Base-by-base conservation (phyloP, 2,888 invertebrate species). In the Volucella inanis region DNA sequence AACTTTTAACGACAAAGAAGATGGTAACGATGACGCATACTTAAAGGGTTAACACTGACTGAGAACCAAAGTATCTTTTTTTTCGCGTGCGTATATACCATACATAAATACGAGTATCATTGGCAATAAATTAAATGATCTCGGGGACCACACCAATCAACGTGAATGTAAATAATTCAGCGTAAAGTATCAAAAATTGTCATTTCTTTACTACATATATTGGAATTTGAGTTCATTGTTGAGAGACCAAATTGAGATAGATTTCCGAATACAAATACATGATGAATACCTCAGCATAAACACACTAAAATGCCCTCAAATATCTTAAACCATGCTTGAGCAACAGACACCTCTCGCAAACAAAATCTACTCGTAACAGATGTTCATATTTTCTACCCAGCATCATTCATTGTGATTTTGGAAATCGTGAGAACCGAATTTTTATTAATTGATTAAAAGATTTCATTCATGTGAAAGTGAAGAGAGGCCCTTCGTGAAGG, bases 401-500 rank as follows among this genome's bases (percentile, higher is more conserved):
- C 45, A 45, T 12, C 11, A 3, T 45, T 0, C 12, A 12, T 54
- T 57, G 64, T 38, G 15, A 64, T 65, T 72, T 50, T 61, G 31
- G 57, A 76, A 71, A 68, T 50, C 74, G 79, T 74, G 83, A 79
- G 83, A 83, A 79, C 79, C 74, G 79, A 83, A 31, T 83, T 71
- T 49, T 8, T 62, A 68, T 64, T 64, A 55, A 70, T 68, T 74
- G 79, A 83, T 83, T 79, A 74, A 67, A 74, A 9, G 50, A 41
- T 43, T 59, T 67, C 39, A 79, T 15, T n/a, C 11, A 62, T 18
- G n/a, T 8, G 11, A 38, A 14, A 31, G 8, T 14, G 67, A 68
- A 14, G 47, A 14, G 41, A 49, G 52, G 55, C 67, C 82, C 61
- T 72, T 72, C 15, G 10, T 45, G 11, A 45, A 22, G 22, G 22